These are phyloP conservation scores for Syritta pipiens DNA, from an alignment of 2,888 invertebrate species.

Conservation along the genomic window DNA sequence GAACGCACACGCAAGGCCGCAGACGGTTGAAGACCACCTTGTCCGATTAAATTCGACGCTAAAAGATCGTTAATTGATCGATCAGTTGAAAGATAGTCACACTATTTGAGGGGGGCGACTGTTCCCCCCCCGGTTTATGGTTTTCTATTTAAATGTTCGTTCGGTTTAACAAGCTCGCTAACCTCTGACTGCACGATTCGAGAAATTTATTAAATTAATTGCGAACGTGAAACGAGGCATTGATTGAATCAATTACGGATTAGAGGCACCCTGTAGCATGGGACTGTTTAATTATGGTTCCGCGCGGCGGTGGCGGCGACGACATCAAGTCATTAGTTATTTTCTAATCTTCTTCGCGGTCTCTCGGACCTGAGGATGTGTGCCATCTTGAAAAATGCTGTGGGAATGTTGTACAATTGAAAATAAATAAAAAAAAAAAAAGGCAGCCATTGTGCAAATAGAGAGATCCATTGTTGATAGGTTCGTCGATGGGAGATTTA, in stretches of 20 bases:
- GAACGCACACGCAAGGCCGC: conserved; percentile 11
- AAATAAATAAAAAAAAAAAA: conserved; percentile 35
- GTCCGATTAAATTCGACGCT: conserved; percentile 20
- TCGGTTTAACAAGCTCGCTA: conserved; percentile 57
- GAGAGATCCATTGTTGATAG: conserved; percentile 31
- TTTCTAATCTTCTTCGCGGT: conserved; percentile 42
- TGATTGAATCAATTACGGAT: conserved; percentile 46
- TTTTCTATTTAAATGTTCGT: conserved; percentile 39
- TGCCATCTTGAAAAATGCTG: conserved; percentile 13
- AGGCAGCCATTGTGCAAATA: conserved; percentile 50
- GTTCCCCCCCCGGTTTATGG: too few relatives aligned
- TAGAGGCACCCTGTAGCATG: conserved; percentile 18
- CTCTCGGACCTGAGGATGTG: too few relatives aligned
- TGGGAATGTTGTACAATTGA: conserved; percentile 43
- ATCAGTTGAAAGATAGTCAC: too few relatives aligned
- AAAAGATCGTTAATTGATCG: conserved; percentile 43
- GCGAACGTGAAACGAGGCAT: conserved; percentile 11
- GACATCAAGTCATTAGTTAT: conserved; percentile 59
- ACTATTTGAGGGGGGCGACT: too few relatives aligned
- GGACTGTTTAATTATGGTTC: conserved; percentile 36
- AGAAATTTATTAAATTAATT: conserved; percentile 50
- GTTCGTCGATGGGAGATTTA: conserved; percentile 28
- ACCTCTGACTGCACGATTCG: conserved; percentile 46
- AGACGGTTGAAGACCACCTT: conserved; percentile 17
- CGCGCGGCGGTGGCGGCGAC: not conserved